These are phyloP conservation scores for Maniola hyperantus DNA, from an alignment of 2,888 invertebrate species.

Conservation along the genomic window DNA sequence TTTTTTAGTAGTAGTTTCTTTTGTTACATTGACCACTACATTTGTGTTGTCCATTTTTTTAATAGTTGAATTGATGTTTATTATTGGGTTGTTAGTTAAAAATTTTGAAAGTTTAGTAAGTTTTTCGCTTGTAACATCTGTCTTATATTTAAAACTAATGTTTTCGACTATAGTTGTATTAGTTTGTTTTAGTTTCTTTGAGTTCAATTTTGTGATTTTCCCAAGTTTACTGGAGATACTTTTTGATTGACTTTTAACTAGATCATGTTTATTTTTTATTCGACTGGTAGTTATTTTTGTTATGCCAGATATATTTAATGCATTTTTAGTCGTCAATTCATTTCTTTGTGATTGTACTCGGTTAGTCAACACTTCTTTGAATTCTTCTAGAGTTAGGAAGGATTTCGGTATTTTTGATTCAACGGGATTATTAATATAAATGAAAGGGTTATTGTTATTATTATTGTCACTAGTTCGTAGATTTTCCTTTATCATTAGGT, in stretches of 20 bases:
- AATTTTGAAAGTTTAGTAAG: background rate
- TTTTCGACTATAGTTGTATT: background rate
- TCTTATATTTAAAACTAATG: background rate
- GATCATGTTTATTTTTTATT: background rate
- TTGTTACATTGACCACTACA: background rate
- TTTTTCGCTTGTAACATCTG: background rate
- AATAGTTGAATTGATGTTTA: too few relatives aligned
- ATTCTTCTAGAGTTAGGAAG: constrained; percentile 59
- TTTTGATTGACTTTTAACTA: background rate
- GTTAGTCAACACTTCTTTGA: constrained; percentile 53
- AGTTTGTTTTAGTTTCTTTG: background rate
- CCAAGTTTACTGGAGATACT: background rate
- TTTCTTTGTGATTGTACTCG: constrained; percentile 46
- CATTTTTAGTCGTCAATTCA: constrained; percentile 30
- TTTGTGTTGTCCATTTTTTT: background rate
- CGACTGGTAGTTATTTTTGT: background rate
- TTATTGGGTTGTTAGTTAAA: background rate
- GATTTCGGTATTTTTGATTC: constrained; percentile 65
- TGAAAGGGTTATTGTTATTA: constrained; percentile 47
- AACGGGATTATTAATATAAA: constrained; percentile 71
- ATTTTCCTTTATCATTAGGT: constrained; percentile 53
- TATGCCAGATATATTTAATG: constrained; percentile 5
- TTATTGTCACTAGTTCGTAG: constrained; percentile 40
- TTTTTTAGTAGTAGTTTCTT: background rate
- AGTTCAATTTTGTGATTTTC: background rate